Evolutionary conservation across 2,113 vertebrate species (phyloP), one percentile per base, ranked within the genome.

Genomic region (Rana temporaria): DNA sequence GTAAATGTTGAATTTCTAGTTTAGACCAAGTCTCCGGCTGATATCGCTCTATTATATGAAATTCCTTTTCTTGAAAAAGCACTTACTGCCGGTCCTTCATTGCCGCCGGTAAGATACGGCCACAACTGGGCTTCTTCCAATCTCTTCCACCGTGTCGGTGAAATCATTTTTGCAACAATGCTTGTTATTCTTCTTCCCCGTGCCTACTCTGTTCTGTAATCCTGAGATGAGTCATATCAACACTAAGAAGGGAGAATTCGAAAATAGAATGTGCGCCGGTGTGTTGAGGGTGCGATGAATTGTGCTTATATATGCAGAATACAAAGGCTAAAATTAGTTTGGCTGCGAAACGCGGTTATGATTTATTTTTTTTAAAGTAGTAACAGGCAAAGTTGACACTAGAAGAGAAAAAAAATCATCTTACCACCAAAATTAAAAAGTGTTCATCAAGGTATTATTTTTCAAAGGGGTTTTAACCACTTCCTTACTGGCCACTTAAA

Each of bases 301-400:
- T 67, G 70, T 55, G 81, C 71, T 83, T 83, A 83, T 83, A 63
- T 75, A 83, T 76, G 62, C 63, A 66, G 81, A 83, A 60, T 83
- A 74, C 59, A 76, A 63, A 34, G 56, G 24, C 64, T 83, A 83
- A 68, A 76, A 76, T 83, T 83, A 83, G 80, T 82, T 74, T 57
- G 57, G 9, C 80, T 75, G 71, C 67, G 57, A 82, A 75, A 66
- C 63, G 67, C 12, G 24, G 52, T 34, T 66, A 67, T 65, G 70
- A 57, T 59, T n/a, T n/a, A n/a, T n/a, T n/a, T n/a, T n/a, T n/a
- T 70, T 80, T 75, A 59, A 82, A 67, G 60, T 82, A 82, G 71
- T 76, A 68, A 83, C 53, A 76, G 34, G 30, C 30, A 24, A 20
- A 80, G 63, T 64, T 60, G 64, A 12, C 32, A 75, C 62, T 76